A percentile compares a stretch with the other conserved stretches of the same genome.
Evolutionary conservation across 2,888 invertebrate species (phyloP).

Genomic region (Scaptomyza parva): DNA sequence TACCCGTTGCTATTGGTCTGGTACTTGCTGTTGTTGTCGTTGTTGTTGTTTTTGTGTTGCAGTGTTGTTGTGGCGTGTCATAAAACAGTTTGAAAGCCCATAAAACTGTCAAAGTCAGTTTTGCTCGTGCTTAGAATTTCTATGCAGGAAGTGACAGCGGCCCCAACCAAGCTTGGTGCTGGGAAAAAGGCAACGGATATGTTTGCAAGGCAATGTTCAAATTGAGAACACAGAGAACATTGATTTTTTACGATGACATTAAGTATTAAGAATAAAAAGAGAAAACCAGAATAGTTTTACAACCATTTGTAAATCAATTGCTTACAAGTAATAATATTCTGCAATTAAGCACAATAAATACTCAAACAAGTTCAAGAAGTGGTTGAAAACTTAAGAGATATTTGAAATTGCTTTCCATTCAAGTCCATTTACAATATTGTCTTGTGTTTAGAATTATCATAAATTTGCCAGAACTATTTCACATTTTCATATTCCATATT

Average conservation of each 20-base stretch:
- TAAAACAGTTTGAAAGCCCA: conserved; percentile 85
- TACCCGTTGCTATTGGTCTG: conserved; percentile 15
- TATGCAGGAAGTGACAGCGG: conserved; percentile 70
- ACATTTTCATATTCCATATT: conserved; percentile 31
- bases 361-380: not conserved
- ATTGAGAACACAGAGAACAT: conserved; percentile 15
- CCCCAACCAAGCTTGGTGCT: conserved; percentile 26
- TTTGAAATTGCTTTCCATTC: not conserved
- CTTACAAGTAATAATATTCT: not conserved
- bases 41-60: conserved; percentile 54
- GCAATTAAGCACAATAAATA: not conserved
- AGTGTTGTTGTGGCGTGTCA: conserved; percentile 76
- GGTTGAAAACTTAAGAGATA: not conserved
- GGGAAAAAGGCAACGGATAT: conserved; percentile 62
- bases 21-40: conserved; percentile 12
- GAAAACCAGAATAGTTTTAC: not conserved
- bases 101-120: conserved; percentile 83
- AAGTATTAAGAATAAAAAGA: conserved; percentile 7
- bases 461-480: conserved; percentile 29
- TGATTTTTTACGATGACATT: conserved; percentile 24
- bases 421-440: conserved; percentile 4
- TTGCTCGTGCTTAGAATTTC: conserved; percentile 64
- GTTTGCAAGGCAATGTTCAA: conserved; percentile 33
- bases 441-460: conserved; percentile 21
- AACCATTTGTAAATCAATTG: conserved; percentile 32